Conservation (phyloP, 2,888 invertebrate species). For the Deroplatys truncata region DNA sequence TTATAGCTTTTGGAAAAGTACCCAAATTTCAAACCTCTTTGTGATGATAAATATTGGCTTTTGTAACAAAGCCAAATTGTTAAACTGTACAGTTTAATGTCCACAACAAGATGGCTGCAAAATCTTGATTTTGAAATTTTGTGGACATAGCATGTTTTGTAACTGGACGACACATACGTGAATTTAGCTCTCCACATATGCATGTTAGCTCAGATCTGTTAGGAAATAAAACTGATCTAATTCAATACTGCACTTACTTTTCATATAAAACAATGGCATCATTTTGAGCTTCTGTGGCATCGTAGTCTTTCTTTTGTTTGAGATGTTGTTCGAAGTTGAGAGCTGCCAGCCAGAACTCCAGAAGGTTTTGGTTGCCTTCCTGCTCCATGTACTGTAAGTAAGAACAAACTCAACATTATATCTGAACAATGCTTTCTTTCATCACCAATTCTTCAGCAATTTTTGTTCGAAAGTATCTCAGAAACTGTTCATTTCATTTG, state of each 20-base stretch:
- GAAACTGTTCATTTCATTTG: too few relatives aligned
- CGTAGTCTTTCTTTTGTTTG: constrained; percentile 52
- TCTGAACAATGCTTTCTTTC: not conserved
- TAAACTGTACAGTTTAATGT: too few relatives aligned
- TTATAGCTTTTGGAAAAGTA: too few relatives aligned
- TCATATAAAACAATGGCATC: constrained; percentile 96
- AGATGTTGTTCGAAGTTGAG: constrained; percentile 81
- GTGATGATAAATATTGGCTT: too few relatives aligned
- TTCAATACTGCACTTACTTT: constrained; percentile 51
- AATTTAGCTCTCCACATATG: too few relatives aligned
- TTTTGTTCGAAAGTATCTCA: too few relatives aligned
- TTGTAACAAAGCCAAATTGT: too few relatives aligned
- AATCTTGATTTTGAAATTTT: too few relatives aligned
- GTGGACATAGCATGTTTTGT: constrained; percentile 2
- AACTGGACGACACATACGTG: too few relatives aligned
- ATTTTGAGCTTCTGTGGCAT: constrained; percentile 72
- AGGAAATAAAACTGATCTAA: not conserved
- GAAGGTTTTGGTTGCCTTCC: constrained; percentile 67
- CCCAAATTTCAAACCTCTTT: too few relatives aligned
- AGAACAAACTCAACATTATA: not conserved
- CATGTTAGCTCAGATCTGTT: not conserved
- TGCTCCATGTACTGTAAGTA: constrained; percentile 74
- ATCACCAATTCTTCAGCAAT: too few relatives aligned
- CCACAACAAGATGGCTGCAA: too few relatives aligned
- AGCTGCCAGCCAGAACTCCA: constrained; percentile 89